These are phyloP conservation scores for Pseudopipra pipra DNA, from an alignment of 2,113 vertebrate genomes.

Conservation along the genomic window DNA sequence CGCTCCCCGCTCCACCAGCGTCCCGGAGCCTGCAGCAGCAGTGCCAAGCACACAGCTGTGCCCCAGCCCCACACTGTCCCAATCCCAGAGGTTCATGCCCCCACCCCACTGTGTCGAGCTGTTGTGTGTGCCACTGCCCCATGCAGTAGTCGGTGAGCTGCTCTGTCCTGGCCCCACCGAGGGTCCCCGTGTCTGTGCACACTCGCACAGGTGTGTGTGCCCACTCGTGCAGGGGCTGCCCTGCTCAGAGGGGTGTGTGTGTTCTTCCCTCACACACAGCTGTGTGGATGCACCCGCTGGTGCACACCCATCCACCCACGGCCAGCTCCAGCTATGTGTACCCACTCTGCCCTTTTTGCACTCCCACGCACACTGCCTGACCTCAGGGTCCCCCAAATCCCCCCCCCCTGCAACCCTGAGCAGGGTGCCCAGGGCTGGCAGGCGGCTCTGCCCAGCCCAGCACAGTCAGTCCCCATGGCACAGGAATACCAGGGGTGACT, in stretches of 20 bases:
- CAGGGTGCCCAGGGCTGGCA: accelerated
- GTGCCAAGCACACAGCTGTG: background rate
- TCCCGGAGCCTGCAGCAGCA: background rate
- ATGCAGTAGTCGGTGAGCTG: accelerated
- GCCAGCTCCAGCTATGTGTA: background rate
- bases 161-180: background rate
- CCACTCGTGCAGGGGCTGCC: accelerated
- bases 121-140: accelerated
- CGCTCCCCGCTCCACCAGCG: accelerated
- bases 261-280: accelerated
- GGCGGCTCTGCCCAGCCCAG: background rate
- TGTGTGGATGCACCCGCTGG: background rate
- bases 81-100: background rate
- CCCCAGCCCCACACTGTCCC: background rate
- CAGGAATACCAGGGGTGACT: accelerated
- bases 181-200: background rate
- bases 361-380: too few species aligned
- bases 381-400: background rate
- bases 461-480: accelerated
- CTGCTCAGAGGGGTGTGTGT: accelerated
- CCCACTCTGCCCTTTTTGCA: background rate
- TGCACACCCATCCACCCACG: background rate
- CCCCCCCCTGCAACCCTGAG: background rate
- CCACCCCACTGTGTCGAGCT: accelerated
- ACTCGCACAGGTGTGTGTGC: background rate